Percentiles rank a stretch among this genome's conserved stretches.
Conservation (phyloP, 2,888 invertebrate genomes). For the Pterobdella sp. region DNA sequence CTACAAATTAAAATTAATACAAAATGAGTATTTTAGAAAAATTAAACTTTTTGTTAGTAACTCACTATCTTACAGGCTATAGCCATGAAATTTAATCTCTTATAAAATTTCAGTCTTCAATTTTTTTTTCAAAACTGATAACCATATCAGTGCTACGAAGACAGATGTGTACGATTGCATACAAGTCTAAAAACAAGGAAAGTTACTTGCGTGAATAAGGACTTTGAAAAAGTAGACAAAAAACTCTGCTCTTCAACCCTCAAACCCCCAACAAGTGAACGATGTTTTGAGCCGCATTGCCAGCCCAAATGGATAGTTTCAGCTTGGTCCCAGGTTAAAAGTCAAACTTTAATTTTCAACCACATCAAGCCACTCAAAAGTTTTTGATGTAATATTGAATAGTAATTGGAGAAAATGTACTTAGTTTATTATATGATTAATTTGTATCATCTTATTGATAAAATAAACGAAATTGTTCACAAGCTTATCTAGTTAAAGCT, state of each 20-base stretch:
- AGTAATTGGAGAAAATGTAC: too few relatives aligned
- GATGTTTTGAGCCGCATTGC: neutral
- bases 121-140: neutral
- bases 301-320: neutral
- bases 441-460: too few relatives aligned
- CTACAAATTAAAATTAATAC: too few relatives aligned
- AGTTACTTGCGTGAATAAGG: neutral
- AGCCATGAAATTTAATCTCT: neutral
- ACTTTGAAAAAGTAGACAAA: neutral
- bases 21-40: too few relatives aligned
- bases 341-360: neutral
- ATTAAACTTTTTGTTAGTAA: too few relatives aligned
- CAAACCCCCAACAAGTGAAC: neutral
- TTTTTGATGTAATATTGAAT: too few relatives aligned
- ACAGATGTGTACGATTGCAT: neutral
- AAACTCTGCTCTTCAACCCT: neutral
- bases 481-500: too few relatives aligned
- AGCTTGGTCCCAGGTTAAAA: neutral
- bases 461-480: too few relatives aligned
- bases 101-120: too few relatives aligned
- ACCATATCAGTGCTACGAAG: slow-evolving; percentile 4
- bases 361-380: neutral
- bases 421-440: too few relatives aligned
- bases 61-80: too few relatives aligned
- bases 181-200: neutral